phyloP scores from a whole-genome alignment of 2,888 invertebrate genomes.

The Drosophila vallismaia region DNA sequence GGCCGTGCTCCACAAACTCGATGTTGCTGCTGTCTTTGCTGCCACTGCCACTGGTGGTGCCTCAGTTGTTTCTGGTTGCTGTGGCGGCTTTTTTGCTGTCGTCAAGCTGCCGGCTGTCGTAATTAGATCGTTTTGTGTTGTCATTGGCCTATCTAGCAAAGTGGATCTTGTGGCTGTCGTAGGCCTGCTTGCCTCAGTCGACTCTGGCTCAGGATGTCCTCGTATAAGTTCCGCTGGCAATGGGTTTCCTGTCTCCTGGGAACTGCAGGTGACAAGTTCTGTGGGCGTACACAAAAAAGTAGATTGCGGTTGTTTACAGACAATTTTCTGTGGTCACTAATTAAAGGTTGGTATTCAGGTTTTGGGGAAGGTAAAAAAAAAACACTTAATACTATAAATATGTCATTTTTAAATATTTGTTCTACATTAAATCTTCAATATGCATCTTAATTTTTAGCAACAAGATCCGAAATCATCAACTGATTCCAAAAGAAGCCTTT shows the following conservation, averaged over 20 bases:
- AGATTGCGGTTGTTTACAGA: conserved; percentile 26
- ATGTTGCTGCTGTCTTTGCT: conserved; percentile 23
- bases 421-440: too few relatives aligned
- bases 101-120: conserved; percentile 64
- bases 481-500: too few relatives aligned
- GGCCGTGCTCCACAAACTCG: conserved; percentile 32
- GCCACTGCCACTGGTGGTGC: not conserved
- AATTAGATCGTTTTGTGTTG: conserved; percentile 77
- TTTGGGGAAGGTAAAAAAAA: not conserved
- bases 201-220: not conserved
- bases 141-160: conserved; percentile 72
- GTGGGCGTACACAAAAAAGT: conserved; percentile 39
- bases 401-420: not conserved
- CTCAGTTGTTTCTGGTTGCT: conserved; percentile 26
- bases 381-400: not conserved
- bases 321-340: conserved; percentile 15
- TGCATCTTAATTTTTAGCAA: too few relatives aligned
- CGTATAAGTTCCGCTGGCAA: conserved; percentile 18
- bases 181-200: conserved; percentile 37
- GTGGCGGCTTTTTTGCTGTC: conserved; percentile 55
- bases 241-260: conserved; percentile 18
- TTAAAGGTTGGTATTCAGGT: conserved; percentile 6
- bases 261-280: conserved; percentile 71
- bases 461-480: not conserved
- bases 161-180: conserved; percentile 69